phyloP scores from a whole-genome alignment of 2,797 vertebrate species.

The Xenentodon cancila region DNA sequence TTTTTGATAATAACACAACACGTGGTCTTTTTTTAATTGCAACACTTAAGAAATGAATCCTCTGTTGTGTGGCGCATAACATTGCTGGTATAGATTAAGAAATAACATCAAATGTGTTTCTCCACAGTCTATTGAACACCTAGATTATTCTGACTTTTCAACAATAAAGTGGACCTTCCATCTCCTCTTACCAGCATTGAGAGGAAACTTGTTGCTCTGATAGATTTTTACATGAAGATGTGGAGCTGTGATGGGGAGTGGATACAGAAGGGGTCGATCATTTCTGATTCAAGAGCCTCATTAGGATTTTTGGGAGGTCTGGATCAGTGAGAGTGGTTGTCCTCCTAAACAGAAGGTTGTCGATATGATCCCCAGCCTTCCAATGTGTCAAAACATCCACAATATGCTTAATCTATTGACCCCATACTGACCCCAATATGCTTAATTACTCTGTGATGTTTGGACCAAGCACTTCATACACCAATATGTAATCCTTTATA shows the following conservation, averaged over 20 bases:
- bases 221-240: background rate
- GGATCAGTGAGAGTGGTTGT: background rate
- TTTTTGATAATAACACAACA: too few relatives aligned
- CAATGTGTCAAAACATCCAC: too few relatives aligned
- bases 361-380: background rate
- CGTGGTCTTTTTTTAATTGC: background rate
- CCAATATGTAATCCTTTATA: too few relatives aligned
- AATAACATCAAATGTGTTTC: too few relatives aligned
- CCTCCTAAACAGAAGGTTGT: background rate
- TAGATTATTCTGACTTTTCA: too few relatives aligned
- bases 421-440: too few relatives aligned
- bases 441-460: too few relatives aligned
- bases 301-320: conserved; percentile 18
- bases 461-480: too few relatives aligned
- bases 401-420: too few relatives aligned
- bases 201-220: background rate
- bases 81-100: background rate
- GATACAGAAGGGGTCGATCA: conserved; percentile 1
- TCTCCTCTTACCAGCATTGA: background rate
- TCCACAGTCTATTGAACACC: too few relatives aligned
- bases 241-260: conserved; percentile 1
- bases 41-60: background rate
- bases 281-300: conserved; percentile 15
- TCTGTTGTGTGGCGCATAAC: background rate
- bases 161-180: too few relatives aligned